Conservation (phyloP, 2,888 invertebrate species). For the Abrostola tripartita region DNA sequence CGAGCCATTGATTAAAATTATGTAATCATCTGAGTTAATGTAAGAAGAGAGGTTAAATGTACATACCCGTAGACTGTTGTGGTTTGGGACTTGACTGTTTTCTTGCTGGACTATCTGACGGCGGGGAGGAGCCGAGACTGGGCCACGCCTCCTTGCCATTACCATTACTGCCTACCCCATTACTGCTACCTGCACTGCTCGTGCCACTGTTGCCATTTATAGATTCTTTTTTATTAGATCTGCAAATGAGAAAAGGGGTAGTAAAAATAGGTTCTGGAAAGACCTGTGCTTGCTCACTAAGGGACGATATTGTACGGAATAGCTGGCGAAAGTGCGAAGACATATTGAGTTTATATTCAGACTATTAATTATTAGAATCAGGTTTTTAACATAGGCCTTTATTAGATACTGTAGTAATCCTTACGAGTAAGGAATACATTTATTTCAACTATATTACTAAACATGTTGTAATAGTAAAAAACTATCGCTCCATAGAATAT, state of each 20-base stretch:
- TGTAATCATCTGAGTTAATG: no score
- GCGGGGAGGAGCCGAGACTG: constrained; percentile 89
- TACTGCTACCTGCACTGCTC: constrained; percentile 59
- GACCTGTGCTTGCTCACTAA: constrained; percentile 20
- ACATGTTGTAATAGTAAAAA: neutral
- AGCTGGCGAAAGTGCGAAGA: constrained; percentile 5
- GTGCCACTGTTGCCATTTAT: constrained; percentile 64
- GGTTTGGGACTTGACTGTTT: constrained; percentile 81
- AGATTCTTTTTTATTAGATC: constrained; percentile 81
- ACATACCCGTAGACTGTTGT: constrained; percentile 71
- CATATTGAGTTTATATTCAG: neutral
- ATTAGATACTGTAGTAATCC: no score
- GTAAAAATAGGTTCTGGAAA: constrained; percentile 15
- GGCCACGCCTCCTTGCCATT: constrained; percentile 93
- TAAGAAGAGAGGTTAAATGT: neutral
- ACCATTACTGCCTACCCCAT: constrained; percentile 71
- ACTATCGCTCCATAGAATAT: neutral
- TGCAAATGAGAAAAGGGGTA: constrained; percentile 52
- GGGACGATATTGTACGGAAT: constrained; percentile 21
- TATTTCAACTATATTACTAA: neutral
- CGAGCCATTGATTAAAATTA: no score
- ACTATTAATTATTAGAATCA: neutral
- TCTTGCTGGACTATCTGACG: constrained; percentile 77
- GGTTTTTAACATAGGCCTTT: neutral
- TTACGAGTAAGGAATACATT: no score